Conservation (phyloP, 2,888 invertebrate genomes). For the Copidosoma aretas region DNA sequence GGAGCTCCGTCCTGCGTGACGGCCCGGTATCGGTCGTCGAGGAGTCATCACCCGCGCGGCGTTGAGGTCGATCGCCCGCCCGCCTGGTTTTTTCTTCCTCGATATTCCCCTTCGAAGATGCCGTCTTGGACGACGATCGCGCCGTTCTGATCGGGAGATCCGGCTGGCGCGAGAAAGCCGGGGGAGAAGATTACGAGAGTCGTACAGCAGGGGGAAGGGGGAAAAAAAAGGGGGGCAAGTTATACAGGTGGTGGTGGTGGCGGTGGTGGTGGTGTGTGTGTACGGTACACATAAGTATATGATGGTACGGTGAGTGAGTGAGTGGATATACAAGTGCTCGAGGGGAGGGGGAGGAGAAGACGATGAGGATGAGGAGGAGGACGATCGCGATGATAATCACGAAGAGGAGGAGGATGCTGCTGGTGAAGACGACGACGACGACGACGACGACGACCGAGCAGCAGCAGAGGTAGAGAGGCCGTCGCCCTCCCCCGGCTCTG, state of each 20-base stretch:
- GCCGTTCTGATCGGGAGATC: conserved; percentile 24
- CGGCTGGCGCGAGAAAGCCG: background rate
- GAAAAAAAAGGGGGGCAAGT: background rate
- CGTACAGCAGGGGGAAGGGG: too few species aligned
- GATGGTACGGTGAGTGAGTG: background rate
- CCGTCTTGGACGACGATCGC: background rate
- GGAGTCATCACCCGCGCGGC: conserved; percentile 49
- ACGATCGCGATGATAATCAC: conserved; percentile 11
- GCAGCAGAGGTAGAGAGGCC: background rate
- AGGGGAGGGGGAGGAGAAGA: conserved; percentile 18
- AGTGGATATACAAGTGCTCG: background rate
- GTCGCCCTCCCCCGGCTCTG: background rate
- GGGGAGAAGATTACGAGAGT: background rate
- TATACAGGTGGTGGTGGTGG: background rate
- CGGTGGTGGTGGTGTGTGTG: background rate
- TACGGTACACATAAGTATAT: too few species aligned
- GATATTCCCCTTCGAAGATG: conserved; percentile 9
- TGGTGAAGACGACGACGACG: conserved; percentile 19
- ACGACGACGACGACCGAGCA: background rate
- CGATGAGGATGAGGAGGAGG: conserved; percentile 12
- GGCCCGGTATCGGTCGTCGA: too few species aligned
- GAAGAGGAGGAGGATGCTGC: conserved; percentile 17
- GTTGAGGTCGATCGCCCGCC: conserved; percentile 46
- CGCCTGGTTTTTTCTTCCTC: conserved; percentile 41
- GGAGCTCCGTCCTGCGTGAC: too few species aligned